These are phyloP conservation scores for Meloe dianella DNA, from an alignment of 2,888 invertebrate species.

Conservation along the genomic window DNA sequence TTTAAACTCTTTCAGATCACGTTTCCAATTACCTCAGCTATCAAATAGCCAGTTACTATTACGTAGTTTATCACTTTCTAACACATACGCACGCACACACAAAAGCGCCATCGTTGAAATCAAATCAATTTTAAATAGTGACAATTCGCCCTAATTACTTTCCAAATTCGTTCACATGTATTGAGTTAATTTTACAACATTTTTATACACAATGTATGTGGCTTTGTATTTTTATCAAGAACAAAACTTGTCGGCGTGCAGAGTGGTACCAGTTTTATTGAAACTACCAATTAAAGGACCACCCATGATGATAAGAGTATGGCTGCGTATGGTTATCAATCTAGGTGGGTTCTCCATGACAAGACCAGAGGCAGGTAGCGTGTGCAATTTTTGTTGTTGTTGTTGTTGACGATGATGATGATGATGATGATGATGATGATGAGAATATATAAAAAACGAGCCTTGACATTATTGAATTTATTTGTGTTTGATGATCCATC, in stretches of 20 bases:
- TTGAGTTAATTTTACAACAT: neutral
- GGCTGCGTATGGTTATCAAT: conserved; percentile 1
- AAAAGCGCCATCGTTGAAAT: conserved; percentile 19
- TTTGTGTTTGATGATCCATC: neutral
- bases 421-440: neutral
- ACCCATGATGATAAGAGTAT: conserved; percentile 37
- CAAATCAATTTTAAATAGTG: conserved; percentile 35
- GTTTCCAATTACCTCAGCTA: conserved; percentile 35
- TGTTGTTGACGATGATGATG: neutral
- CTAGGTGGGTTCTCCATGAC: conserved; percentile 8
- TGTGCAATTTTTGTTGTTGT: conserved; percentile 1
- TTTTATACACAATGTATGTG: conserved; percentile 21
- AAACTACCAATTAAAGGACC: conserved; percentile 46
- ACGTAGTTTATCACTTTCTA: neutral
- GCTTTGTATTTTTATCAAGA: neutral
- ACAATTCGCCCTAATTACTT: conserved; percentile 42
- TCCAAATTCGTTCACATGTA: neutral
- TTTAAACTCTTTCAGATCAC: conserved; percentile 33
- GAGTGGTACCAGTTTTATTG: conserved; percentile 32
- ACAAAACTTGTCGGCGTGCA: neutral
- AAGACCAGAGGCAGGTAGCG: conserved; percentile 4
- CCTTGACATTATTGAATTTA: conserved; percentile 5
- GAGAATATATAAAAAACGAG: neutral
- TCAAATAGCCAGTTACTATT: conserved; percentile 4
- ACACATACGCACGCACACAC: conserved; percentile 4